Base-by-base conservation (phyloP, 1,140 invertebrate genomes). In the Neotoxoptera formosana region DNA sequence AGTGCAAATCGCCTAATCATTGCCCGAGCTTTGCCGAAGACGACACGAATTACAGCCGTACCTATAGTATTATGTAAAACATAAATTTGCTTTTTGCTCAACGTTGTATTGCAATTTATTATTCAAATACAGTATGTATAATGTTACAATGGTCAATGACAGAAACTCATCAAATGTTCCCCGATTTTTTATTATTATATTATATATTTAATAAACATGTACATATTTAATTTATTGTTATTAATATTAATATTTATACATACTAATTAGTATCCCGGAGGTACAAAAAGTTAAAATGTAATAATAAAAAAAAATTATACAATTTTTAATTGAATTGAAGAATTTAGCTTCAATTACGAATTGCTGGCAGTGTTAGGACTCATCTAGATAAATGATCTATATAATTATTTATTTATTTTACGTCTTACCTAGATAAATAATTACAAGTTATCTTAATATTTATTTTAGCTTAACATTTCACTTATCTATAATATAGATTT, bases 1-100 rank as follows among this genome's bases (percentile, higher is more conserved):
- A 89, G 36, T 34, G 51, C 34, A 89, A 89, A 89, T 89, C 88
- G 23, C 34, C 88, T 89, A 41, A 89, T 89, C 51, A 56, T 89
- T 89, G 21, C 23, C 21, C 88, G 0, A 89, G 88, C 34, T 89
- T 89, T 56, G 34, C 17, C 36, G 36, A 76, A 47, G 41, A 84
- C 83, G 21, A n/a, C 41, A n/a, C 30, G 34, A 84, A 36, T 41
- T 84, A 21, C 21, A 45, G 36, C 21, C 6, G 21, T 23, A 45
- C 6, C 0, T 14, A 45, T 84, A 41, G 3, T 30, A 84, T 41
- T 84, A 84, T 25, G 36, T 84, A 84, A 45, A 84, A 41, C 23
- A 30, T 30, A 41, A 25, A 41, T 84, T 45, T 84, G 23, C 83
- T 83, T 6, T n/a, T 11, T 76, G 14, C n/a, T 76, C 7, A 76